A percentile compares a stretch with the other conserved stretches of the same genome.
Conservation (phyloP, 2,797 vertebrate genomes). For the Microchirus variegatus region DNA sequence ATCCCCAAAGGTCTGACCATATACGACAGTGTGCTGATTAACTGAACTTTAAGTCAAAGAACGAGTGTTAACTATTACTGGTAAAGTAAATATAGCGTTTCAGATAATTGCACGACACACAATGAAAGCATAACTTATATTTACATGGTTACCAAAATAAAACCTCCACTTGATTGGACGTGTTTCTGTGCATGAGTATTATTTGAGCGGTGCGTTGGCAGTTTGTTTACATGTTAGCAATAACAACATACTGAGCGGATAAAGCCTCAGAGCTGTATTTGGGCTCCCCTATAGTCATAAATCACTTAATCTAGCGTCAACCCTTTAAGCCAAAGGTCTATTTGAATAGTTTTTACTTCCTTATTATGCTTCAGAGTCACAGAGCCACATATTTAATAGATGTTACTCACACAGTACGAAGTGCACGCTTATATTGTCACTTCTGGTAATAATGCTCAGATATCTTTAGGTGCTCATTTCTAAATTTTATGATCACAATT, state of each 20-base stretch:
- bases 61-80: not conserved
- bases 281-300: not conserved
- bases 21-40: not conserved
- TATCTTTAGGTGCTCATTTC: too few species aligned
- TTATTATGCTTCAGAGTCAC: too few species aligned
- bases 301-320: conserved; percentile 1
- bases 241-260: not conserved
- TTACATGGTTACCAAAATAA: not conserved
- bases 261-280: not conserved
- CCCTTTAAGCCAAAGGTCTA: not conserved
- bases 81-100: not conserved
- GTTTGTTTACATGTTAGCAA: not conserved
- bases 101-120: not conserved
- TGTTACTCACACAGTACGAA: too few species aligned
- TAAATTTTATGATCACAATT: too few species aligned
- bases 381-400: too few species aligned
- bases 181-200: not conserved
- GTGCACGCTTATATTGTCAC: too few species aligned
- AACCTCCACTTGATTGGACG: not conserved
- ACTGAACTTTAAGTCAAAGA: not conserved
- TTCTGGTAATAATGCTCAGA: too few species aligned
- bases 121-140: not conserved
- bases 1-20: not conserved
- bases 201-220: not conserved
- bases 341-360: not conserved